A percentile compares a stretch with the other conserved stretches of the same genome.
Evolutionary conservation across 1,140 invertebrate species (phyloP).

Genomic region (Caligus rogercresseyi): DNA sequence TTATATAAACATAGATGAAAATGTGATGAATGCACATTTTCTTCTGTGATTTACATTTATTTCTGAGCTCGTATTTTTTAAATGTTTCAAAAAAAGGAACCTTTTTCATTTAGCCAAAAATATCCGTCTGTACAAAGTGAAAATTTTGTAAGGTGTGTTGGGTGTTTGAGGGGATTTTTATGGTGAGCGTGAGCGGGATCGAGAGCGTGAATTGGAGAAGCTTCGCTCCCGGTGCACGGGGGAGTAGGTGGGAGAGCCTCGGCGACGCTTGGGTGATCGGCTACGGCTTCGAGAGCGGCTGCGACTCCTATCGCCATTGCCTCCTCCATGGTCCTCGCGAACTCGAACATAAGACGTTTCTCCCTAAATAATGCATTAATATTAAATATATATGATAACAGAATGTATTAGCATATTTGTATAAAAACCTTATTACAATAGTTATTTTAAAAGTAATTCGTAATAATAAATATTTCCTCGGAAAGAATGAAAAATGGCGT

Average conservation of each 20-base stretch:
- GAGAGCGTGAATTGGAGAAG: constrained; percentile 33
- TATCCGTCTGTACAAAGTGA: neutral
- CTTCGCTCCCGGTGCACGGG: constrained; percentile 52
- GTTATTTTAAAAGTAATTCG: constrained; percentile 1
- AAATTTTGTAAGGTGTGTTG: too few relatives aligned
- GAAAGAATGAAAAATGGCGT: too few relatives aligned
- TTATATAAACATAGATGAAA: too few relatives aligned
- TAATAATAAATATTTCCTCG: constrained; percentile 15
- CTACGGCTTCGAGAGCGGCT: constrained; percentile 34
- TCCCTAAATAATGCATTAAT: constrained; percentile 44
- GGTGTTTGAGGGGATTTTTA: too few relatives aligned
- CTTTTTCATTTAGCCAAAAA: neutral
- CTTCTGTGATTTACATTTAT: neutral
- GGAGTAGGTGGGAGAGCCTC: constrained; percentile 43
- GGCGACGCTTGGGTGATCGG: constrained; percentile 51
- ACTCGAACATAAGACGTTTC: constrained; percentile 87
- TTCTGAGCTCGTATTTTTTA: neutral
- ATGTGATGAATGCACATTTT: neutral
- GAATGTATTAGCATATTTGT: constrained; percentile 17
- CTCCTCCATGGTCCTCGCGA: constrained; percentile 67
- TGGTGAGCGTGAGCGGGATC: constrained; percentile 42
- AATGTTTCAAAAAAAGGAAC: neutral
- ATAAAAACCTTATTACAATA: constrained; percentile 5
- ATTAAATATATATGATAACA: neutral
- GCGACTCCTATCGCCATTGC: constrained; percentile 33